Base-by-base conservation (phyloP, 2,113 vertebrate species). In the Erythrolamprus reginae region DNA sequence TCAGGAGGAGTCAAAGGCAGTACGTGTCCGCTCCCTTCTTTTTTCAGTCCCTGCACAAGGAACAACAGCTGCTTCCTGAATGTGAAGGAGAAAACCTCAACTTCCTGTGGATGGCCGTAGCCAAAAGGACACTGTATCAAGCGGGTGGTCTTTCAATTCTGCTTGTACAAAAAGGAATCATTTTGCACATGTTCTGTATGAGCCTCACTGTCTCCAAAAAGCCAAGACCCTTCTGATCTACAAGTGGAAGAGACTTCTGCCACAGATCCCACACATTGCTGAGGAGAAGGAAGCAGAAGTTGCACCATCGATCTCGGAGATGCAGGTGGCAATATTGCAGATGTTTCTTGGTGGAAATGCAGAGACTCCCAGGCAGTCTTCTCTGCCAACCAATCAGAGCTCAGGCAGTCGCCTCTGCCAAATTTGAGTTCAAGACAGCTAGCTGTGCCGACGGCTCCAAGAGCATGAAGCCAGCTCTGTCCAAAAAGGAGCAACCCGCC, bases 161-260 rank as follows among this genome's bases (percentile, higher is more conserved):
- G 97, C 97, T 97, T 97, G 97, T 97, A 96, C 96, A 96, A 91
- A 91, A 92, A 96, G 96, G 96, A 96, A 93, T 95, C 96, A 94
- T 97, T 97, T 97, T 97, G 97, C 97, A 97, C 97, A 97, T 95
- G 93, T 96, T 97, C 96, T 96, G 96, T 97, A 96, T 88, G 95
- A 96, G 96, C 97, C 97, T 97, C 96, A 94, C 96, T 84, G 91
- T 96, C 96, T 96, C 96, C 94, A 92, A 94, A 94, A 95, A 96
- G 96, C 96, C 95, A 95, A 96, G 96, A 96, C 96, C 97, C 95
- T 96, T 95, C 84, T 94, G 90, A 94, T 95, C 94, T 3, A 26
- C 88, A 94, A 93, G 94, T 84, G 93, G 94, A 94, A 95, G 84
- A 87, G 89, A 93, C 94, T 94, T 84, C 94, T 93, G 88, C 95